Evolutionary conservation across 1,140 invertebrate species (phyloP).

Genomic region (Cyclargus thomasi): DNA sequence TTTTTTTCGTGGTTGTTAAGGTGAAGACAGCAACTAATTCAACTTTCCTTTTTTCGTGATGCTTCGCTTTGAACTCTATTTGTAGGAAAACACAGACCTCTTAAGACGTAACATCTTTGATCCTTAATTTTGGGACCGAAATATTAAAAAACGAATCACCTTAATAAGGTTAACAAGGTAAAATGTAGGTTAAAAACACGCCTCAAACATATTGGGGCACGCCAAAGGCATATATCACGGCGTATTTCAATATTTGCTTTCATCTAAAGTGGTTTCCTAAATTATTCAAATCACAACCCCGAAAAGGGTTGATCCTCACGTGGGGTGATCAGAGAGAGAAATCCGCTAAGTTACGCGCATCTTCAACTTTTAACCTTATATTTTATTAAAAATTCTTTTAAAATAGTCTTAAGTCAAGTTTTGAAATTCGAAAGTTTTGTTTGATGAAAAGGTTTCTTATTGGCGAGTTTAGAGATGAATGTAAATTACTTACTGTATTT

Average conservation of each 20-base stretch:
- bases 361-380: background rate
- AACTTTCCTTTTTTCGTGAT: too few species aligned
- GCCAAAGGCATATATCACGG: background rate
- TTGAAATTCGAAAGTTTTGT: background rate
- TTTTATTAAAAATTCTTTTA: slow-evolving; percentile 11
- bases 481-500: too few species aligned
- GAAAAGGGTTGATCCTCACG: slow-evolving; percentile 17
- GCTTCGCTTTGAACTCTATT: too few species aligned
- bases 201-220: background rate
- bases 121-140: too few species aligned
- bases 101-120: too few species aligned
- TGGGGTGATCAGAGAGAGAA: slow-evolving; percentile 14
- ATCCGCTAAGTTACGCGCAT: slow-evolving; percentile 8
- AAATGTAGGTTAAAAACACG: background rate
- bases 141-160: too few species aligned
- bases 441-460: background rate
- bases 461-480: too few species aligned
- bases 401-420: background rate
- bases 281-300: slow-evolving; percentile 19
- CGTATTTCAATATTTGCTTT: slow-evolving; percentile 16
- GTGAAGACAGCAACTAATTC: too few species aligned
- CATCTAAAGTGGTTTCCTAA: slow-evolving; percentile 18
- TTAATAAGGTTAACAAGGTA: background rate
- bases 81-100: too few species aligned
- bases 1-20: too few species aligned